phyloP scores from a whole-genome alignment of 92 coral and sea anemone genomes.

The Porites rus region DNA sequence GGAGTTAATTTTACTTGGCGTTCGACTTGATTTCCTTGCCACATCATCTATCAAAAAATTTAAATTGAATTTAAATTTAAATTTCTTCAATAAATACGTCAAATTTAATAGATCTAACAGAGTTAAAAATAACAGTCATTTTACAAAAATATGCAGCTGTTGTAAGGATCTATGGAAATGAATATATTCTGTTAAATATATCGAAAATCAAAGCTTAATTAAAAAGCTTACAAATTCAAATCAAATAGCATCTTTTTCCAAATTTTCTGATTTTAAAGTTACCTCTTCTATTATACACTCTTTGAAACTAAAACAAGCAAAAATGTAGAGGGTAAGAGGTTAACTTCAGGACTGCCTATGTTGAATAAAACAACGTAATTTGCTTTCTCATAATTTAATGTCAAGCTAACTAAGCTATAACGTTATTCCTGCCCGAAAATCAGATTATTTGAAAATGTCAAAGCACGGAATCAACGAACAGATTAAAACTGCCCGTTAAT shows the following conservation, averaged over 20 bases:
- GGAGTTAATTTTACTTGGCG: background rate
- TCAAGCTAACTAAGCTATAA: too few relatives aligned
- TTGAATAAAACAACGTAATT: too few relatives aligned
- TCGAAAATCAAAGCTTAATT: background rate
- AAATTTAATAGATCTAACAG: too few relatives aligned
- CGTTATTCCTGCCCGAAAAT: background rate
- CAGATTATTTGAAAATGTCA: background rate
- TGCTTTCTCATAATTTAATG: too few relatives aligned
- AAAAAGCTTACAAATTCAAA: background rate
- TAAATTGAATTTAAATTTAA: background rate
- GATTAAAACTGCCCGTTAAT: background rate
- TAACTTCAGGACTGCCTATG: too few relatives aligned
- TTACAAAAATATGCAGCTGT: background rate
- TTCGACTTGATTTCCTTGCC: background rate
- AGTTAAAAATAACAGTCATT: too few relatives aligned
- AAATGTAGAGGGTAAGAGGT: background rate
- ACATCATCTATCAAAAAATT: constrained; percentile 11
- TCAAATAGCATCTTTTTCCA: background rate
- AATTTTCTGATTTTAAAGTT: background rate
- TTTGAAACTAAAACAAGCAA: too few relatives aligned
- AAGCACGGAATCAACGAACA: background rate
- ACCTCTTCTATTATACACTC: background rate
- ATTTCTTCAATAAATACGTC: too few relatives aligned
- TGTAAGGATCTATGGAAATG: background rate
- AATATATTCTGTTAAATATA: background rate